phyloP scores from a whole-genome alignment of 2,113 vertebrate species.

The Peromyscus polionotus region DNA sequence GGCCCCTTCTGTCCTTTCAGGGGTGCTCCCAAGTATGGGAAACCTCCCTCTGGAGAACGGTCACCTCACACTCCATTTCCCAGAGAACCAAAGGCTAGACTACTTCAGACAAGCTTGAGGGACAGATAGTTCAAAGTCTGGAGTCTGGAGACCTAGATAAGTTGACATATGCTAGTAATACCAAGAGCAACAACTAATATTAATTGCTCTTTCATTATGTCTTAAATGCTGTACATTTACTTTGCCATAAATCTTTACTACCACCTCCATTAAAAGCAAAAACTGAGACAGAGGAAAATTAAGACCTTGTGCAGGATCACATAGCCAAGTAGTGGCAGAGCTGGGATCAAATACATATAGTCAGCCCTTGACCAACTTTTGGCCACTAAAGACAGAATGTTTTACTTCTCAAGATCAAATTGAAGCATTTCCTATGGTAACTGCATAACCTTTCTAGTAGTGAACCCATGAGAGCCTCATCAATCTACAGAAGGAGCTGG shows the following conservation, averaged over 20 bases:
- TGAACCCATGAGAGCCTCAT: background rate
- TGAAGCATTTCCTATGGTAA: background rate
- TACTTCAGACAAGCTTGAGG: background rate
- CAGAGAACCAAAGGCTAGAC: background rate
- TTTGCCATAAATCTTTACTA: slow-evolving; percentile 12
- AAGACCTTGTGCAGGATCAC: background rate
- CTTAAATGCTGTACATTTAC: slow-evolving; percentile 9
- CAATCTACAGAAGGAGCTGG: background rate
- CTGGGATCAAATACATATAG: background rate
- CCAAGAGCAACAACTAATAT: background rate
- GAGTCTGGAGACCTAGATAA: background rate
- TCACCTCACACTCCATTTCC: background rate
- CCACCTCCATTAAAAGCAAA: background rate
- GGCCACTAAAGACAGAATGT: fast-evolving
- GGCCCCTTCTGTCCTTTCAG: background rate
- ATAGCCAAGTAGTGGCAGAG: background rate
- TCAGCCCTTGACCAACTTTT: background rate
- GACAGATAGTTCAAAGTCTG: background rate
- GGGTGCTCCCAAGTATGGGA: background rate
- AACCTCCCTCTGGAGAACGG: background rate
- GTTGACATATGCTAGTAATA: background rate
- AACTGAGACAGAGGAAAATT: background rate
- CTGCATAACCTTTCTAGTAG: background rate
- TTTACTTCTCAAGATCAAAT: background rate
- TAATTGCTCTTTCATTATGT: background rate